Evolutionary conservation across 2,113 vertebrate genomes (phyloP).

Genomic region (Platysternon megacephalum): DNA sequence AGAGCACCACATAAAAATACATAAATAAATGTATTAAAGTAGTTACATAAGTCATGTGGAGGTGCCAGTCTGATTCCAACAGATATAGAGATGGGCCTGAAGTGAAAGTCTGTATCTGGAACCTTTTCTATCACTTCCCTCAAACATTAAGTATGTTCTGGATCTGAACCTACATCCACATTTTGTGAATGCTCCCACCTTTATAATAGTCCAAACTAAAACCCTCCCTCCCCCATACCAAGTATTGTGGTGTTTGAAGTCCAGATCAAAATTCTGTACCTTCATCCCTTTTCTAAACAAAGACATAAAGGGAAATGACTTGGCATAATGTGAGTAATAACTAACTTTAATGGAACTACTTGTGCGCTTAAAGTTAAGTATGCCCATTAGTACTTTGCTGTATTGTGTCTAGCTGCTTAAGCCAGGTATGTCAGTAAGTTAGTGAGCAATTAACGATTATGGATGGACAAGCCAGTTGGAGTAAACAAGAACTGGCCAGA

Average conservation of each 20-base stretch:
- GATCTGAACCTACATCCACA: not conserved
- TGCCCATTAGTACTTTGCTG: conserved; percentile 11
- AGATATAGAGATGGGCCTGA: not conserved
- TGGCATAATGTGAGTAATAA: conserved; percentile 22
- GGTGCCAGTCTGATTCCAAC: not conserved
- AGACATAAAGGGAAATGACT: not conserved
- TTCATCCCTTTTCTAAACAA: not conserved
- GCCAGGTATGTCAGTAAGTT: conserved; percentile 55
- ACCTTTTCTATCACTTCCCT: not conserved
- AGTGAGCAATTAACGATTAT: conserved; percentile 56
- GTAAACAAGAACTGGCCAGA: conserved; percentile 61
- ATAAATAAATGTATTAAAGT: not conserved
- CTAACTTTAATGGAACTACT: conserved; percentile 52
- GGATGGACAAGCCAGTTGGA: conserved; percentile 61
- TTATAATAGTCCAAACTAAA: not conserved
- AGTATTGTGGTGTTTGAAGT: not conserved
- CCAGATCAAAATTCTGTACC: not conserved
- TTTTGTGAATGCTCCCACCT: not conserved
- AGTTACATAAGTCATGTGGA: not conserved
- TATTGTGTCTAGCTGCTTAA: conserved; percentile 23
- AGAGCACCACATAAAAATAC: not conserved
- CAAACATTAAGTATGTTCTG: not conserved
- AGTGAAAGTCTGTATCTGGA: not conserved
- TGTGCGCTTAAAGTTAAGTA: conserved; percentile 35
- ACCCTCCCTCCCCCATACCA: fast-evolving